Base-by-base conservation (phyloP, 2,888 invertebrate species). In the Andrena bucephala region DNA sequence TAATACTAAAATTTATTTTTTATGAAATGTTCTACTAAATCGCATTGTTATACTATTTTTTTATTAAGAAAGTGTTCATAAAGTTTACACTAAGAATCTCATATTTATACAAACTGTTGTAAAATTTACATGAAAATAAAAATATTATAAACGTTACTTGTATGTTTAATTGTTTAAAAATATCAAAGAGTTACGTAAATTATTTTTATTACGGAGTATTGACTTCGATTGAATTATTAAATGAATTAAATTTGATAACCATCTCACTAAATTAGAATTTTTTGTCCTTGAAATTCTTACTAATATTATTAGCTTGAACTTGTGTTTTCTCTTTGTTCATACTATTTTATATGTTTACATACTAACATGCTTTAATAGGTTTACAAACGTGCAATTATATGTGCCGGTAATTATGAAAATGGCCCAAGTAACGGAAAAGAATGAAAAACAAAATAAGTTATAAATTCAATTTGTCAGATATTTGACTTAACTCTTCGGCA, bases 21-120 rank as follows among this genome's bases (percentile, higher is more conserved):
- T 8, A 72, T 81, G 71, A 75, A 70, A 59, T 75, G 5, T 33
- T 82, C 54, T 62, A 71, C 52, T 54, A 68, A 76, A 81, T 65
- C 27, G 2, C 31, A 62, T 10, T 54, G 29, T 75, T 57, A 63
- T 33, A 73, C 59, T 66, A 70, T 72, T 57, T 77, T 71, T 66
- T 83, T 68, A 42, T 50, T 54, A 69, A 27, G 73, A 13, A 50
- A 66, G 33, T 69, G 31, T 80, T 74, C 50, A 67, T 71, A 7
- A 71, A 71, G 68, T 83, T 82, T 60, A 52, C 7, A 42, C 69
- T 62, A 10, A 7, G 50, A 69, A 73, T 62, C 48, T 71, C 48
- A 75, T 83, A 82, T 77, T 83, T 83, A 70, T 77, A 83, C 33
- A 48, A 70, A 77, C 29, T 77, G 66, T 83, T 83, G 54, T 82